Conservation (phyloP, 2,888 invertebrate species). For the Euspilapteryx auroguttella region DNA sequence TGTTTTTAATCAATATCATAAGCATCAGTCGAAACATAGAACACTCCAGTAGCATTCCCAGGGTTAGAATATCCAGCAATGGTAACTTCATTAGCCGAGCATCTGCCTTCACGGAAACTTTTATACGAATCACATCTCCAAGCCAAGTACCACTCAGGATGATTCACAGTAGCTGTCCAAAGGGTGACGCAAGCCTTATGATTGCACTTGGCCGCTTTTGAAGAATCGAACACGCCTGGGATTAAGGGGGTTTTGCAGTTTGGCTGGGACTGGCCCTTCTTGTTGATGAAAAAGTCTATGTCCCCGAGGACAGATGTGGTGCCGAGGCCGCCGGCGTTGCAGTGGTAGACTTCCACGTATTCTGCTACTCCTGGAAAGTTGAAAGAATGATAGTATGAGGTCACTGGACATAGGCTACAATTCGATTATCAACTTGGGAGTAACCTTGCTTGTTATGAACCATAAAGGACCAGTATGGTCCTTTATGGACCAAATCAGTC, state of each 20-base stretch:
- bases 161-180: conserved; percentile 32
- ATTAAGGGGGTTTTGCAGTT: conserved; percentile 41
- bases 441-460: too few relatives aligned
- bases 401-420: too few relatives aligned
- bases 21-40: conserved; percentile 33
- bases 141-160: conserved; percentile 26
- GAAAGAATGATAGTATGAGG: too few relatives aligned
- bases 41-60: conserved; percentile 35
- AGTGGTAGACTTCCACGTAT: conserved; percentile 64
- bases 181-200: conserved; percentile 36
- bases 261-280: conserved; percentile 58
- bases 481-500: too few relatives aligned
- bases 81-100: conserved; percentile 21
- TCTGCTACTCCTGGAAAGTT: too few relatives aligned
- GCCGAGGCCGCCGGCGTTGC: conserved; percentile 57
- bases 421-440: too few relatives aligned
- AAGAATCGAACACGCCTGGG: conserved; percentile 31
- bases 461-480: too few relatives aligned
- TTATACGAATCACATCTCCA: conserved; percentile 34
- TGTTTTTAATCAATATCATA: conserved; percentile 12
- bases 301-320: conserved; percentile 52
- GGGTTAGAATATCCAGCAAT: conserved; percentile 40
- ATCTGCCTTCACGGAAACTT: conserved; percentile 22
- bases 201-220: conserved; percentile 38
- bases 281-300: conserved; percentile 63